A percentile compares a stretch with the other conserved stretches of the same genome.
Evolutionary conservation across 2,888 invertebrate species (phyloP).

Genomic region (Drosophila trichaetosa): DNA sequence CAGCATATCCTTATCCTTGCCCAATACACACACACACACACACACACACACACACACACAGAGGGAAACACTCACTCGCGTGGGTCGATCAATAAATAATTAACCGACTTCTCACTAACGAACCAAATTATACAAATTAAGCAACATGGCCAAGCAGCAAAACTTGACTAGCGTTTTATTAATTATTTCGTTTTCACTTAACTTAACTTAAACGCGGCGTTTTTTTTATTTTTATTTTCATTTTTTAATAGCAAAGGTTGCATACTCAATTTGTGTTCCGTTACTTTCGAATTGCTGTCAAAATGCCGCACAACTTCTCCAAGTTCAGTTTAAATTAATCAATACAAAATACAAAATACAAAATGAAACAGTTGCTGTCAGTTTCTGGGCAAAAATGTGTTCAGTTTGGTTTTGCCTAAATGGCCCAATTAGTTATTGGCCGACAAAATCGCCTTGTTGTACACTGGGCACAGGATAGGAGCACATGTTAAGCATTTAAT

Average conservation of each 20-base stretch:
- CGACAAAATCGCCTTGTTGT: not conserved
- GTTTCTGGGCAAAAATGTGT: not conserved
- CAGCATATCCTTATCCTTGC: slow-evolving; percentile 26
- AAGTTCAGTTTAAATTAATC: not conserved
- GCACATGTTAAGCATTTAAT: not conserved
- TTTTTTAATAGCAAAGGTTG: not conserved
- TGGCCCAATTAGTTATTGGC: slow-evolving; percentile 23
- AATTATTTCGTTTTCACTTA: slow-evolving; percentile 13
- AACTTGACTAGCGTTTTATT: slow-evolving; percentile 1
- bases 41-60: not conserved
- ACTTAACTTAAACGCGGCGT: not conserved
- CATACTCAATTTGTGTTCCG: slow-evolving; percentile 9
- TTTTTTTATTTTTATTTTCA: not conserved
- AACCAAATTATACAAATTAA: slow-evolving; percentile 27
- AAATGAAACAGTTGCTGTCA: not conserved
- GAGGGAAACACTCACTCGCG: not conserved
- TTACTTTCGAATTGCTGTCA: not conserved
- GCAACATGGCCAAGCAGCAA: slow-evolving; percentile 8
- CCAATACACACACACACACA: not conserved
- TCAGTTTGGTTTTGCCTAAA: not conserved
- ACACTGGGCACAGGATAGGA: not conserved
- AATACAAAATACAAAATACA: slow-evolving; percentile 1
- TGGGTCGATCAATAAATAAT: slow-evolving; percentile 50
- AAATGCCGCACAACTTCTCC: not conserved
- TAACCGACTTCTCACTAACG: slow-evolving; percentile 17